Evolutionary conservation across 2,888 invertebrate genomes (phyloP).

Genomic region (Archips xylosteana): DNA sequence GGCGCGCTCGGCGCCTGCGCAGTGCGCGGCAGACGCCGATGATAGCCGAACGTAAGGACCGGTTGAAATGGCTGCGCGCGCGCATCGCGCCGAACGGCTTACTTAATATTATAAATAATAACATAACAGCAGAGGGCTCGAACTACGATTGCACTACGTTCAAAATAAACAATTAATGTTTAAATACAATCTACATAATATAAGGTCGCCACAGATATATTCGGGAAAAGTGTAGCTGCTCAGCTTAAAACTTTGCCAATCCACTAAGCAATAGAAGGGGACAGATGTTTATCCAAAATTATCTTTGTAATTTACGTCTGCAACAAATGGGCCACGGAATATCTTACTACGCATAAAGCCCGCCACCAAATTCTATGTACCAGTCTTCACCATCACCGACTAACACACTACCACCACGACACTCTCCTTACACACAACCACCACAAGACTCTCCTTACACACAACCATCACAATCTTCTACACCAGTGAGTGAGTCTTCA

Average conservation of each 20-base stretch:
- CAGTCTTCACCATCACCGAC: slow-evolving; percentile 37
- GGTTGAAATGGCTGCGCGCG: too few species aligned
- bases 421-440: slow-evolving; percentile 31
- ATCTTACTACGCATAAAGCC: slow-evolving; percentile 35
- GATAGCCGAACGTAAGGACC: too few species aligned
- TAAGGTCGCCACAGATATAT: too few species aligned
- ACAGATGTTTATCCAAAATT: slow-evolving; percentile 40
- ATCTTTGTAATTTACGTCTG: slow-evolving; percentile 42
- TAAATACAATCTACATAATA: too few species aligned
- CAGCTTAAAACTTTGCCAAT: slow-evolving; percentile 45
- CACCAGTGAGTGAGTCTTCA: too few species aligned
- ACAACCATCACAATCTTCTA: slow-evolving; percentile 37
- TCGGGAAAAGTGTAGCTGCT: slow-evolving; percentile 45
- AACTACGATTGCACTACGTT: too few species aligned
- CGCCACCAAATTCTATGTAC: slow-evolving; percentile 19
- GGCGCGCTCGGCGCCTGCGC: too few species aligned
- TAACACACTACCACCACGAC: slow-evolving; percentile 10
- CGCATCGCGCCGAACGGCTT: too few species aligned
- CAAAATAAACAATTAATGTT: too few species aligned
- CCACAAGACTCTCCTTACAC: slow-evolving; percentile 34
- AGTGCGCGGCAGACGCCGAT: too few species aligned
- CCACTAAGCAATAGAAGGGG: slow-evolving; percentile 41
- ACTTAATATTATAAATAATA: too few species aligned
- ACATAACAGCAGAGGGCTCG: too few species aligned
- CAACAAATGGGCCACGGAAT: slow-evolving; percentile 41